Conservation (phyloP, 2,113 vertebrate genomes). For the Chaetodon trifascialis region DNA sequence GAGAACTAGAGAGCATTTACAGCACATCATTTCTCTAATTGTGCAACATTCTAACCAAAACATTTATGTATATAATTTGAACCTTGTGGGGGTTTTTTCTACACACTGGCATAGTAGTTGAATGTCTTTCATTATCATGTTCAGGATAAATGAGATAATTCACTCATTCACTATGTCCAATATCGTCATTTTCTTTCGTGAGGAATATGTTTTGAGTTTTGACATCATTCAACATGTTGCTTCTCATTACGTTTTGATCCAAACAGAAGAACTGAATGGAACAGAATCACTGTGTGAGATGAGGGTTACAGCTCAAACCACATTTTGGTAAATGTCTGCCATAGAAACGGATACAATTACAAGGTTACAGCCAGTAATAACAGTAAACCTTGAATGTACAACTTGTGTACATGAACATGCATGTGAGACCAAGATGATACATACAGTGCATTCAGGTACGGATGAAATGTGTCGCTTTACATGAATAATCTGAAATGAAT, state of each 20-base stretch:
- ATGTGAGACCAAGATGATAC: background rate
- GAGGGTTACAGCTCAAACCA: background rate
- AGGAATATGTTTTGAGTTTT: background rate
- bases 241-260: background rate
- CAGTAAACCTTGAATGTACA: background rate
- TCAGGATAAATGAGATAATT: background rate
- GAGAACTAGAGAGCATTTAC: constrained; percentile 8
- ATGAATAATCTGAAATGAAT: too few species aligned
- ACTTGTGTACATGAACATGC: background rate
- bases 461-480: background rate
- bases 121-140: background rate
- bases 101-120: background rate
- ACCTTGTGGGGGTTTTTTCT: background rate
- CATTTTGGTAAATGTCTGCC: too few species aligned
- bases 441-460: background rate
- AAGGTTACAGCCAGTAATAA: too few species aligned
- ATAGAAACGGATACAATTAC: too few species aligned
- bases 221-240: background rate
- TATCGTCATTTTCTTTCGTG: too few species aligned
- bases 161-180: background rate
- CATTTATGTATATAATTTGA: background rate
- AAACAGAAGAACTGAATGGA: background rate
- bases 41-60: background rate
- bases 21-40: background rate
- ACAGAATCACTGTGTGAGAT: too few species aligned